Evolutionary conservation across 2,888 invertebrate species (phyloP), one percentile per base, ranked within the genome.

Genomic region (Seira ritae): DNA sequence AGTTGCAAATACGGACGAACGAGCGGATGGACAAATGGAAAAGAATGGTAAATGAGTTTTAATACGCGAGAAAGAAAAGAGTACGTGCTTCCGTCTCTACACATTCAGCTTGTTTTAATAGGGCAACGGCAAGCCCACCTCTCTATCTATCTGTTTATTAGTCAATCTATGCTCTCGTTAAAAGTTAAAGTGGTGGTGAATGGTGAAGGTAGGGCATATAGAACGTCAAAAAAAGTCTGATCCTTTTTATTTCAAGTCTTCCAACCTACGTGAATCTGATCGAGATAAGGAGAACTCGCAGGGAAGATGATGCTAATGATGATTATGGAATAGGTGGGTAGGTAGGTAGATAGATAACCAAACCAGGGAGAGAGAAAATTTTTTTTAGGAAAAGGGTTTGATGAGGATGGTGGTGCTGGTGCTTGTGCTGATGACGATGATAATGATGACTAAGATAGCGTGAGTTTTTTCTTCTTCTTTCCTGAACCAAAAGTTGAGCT

Each of bases 131-230:
- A 65, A 75, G 80, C 80, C 69, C 80, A 80, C 80, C 80, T 75
- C 75, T 80, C 72, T 20, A 62, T 62, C 19, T 62, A 22, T 22
- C 80, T 62, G 66, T 70, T 70, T 80, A 75, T 75, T 80, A 80
- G 80, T 80, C 80, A 74, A 70, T 80, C 73, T 80, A 66, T 65
- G 37, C 73, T 84, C 84, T 80, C 76, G 72, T 79, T 72, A 73
- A n/a, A 31, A 31, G 31, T 31, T 31, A 31, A 31, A 31, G 31
- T 31, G 31, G 31, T 31, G 31, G 8, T 4, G 31, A 31, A 31
- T 4, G 31, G 8, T 4, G 31, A 31, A 31, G 31, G 8, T 31
- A 31, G 31, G 31, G 31, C 31, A 31, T 31, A 31, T 31, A 31
- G 6, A 8, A 50, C 50, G 50, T 50, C 50, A 50, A 62, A 12